phyloP scores from a whole-genome alignment of 2,888 invertebrate species.

The Odontothrips loti region DNA sequence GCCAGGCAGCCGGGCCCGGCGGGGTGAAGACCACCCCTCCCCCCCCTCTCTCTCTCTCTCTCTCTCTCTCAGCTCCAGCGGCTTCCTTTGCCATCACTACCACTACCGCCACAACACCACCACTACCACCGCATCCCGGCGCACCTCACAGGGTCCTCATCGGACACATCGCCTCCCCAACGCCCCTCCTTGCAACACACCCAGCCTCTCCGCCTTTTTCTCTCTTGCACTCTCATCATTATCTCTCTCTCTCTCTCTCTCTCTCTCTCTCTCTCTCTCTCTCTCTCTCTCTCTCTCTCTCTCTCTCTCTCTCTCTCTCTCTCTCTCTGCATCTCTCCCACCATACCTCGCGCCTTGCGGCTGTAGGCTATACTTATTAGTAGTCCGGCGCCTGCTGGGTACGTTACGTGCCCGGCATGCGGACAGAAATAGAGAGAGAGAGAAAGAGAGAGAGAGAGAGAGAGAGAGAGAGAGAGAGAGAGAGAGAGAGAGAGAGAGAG shows the following conservation, averaged over 20 bases:
- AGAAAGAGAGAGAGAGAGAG: too few relatives aligned
- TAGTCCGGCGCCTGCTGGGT: conserved; percentile 11
- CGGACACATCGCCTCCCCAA: neutral
- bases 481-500: too few relatives aligned
- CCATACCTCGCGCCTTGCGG: neutral
- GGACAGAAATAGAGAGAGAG: neutral
- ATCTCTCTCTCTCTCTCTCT: too few relatives aligned
- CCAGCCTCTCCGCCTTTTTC: neutral
- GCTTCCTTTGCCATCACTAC: too few relatives aligned
- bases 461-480: too few relatives aligned
- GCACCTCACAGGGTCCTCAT: neutral
- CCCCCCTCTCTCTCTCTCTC: too few relatives aligned
- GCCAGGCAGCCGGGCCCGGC: too few relatives aligned
- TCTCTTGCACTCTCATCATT: neutral
- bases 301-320: neutral
- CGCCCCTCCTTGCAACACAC: neutral
- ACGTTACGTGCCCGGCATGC: neutral
- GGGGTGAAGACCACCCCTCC: too few relatives aligned
- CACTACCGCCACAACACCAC: neutral
- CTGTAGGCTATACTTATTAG: conserved; percentile 20
- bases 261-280: neutral
- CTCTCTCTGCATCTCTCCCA: neutral
- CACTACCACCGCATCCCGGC: neutral
- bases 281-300: conserved; percentile 1
- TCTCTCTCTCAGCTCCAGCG: too few relatives aligned